Evolutionary conservation across 2,888 invertebrate genomes (phyloP), one percentile per base, ranked within the genome.

Genomic region (Drosophila mimica): DNA sequence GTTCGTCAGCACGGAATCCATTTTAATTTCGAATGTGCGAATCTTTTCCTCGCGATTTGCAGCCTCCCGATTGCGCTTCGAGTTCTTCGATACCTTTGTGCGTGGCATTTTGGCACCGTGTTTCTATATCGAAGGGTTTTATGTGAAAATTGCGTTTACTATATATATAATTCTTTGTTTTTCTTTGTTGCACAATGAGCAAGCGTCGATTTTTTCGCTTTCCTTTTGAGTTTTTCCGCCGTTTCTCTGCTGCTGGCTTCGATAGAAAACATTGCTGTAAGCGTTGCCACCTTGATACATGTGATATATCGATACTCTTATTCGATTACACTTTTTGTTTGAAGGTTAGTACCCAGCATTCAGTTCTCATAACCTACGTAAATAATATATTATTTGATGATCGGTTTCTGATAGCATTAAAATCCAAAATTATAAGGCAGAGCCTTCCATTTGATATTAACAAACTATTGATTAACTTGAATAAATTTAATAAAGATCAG

Each of bases 41-140:
- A 93, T 75, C 63, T 91, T 92, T 64, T 90, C 91, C 68, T 93
- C 93, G n/a, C 91, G 92, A 67, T 90, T 90, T 33, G 93, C 90
- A 5, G 86, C 91, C 46, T 93, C 93, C 13, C 93, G 92, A 74
- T 93, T 93, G 17, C 93, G 90, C 63, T 93, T 93, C 1, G 91
- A 80, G 73, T 91, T 91, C 71, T 92, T 92, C 34, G 92, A 82
- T 70, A 93, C 81, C 76, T 93, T 93, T n/a, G 93, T 93, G 52
- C 93, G 91, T 62, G 93, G 93, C 93, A 93, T 93, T 62, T 69
- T 82, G 15, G 49, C 15, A 58, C 33, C 33, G 28, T n/a, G n/a
- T 46, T 43, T 20, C 11, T 11, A 7, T 25, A 0, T 4, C 15
- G 8, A 46, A 46, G 4, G 20, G 34, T 34, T 8, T 6, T 31